Evolutionary conservation across 2,113 vertebrate genomes (phyloP), one percentile per base, ranked within the genome.

Genomic region (Hyaena hyaena): DNA sequence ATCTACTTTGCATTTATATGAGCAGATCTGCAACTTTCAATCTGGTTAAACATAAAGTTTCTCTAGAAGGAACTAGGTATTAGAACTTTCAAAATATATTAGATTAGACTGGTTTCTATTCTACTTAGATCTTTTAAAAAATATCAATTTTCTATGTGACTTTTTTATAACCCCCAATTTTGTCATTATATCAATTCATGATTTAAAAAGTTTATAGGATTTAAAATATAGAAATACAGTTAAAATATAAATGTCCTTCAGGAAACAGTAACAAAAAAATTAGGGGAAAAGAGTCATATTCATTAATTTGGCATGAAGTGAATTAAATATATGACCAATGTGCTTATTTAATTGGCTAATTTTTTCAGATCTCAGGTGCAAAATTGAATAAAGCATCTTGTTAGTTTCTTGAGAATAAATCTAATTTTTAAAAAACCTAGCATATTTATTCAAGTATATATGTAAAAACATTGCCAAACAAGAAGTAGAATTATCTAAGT

Each of bases 1-100:
- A 65, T 77, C 95, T 98, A 85, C 12, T 99, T 98, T 99, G 97
- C 98, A 98, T 98, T 98, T 98, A 98, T 98, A 98, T 91, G 39
- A 98, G 93, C 84, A 93, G 65, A 94, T 98, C 93, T 97, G 92
- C 85, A 98, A 80, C 7, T 43, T 97, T 94, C 76, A n/a, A 85
- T 92, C 86, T 39, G 53, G 7, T n/a, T 91, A 95, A 95, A 97
- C 96, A 90, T 89, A 92, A 86, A 97, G 88, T 93, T 97, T 39
- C 97, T 97, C 91, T 94, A 95, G 97, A 98, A 98, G 96, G 74
- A 80, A 61, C 14, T 77, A 94, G n/a, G n/a, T 84, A 95, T 92
- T 93, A 88, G 97, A 95, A 83, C 45, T 96, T 97, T 94, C 81
- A 48, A 77, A 97, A 74, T 53, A 50, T 83, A 95, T 95, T 96